Evolutionary conservation across 2,888 invertebrate species (phyloP), one percentile per base, ranked within the genome.

Genomic region (Noctuana brunneofusca): DNA sequence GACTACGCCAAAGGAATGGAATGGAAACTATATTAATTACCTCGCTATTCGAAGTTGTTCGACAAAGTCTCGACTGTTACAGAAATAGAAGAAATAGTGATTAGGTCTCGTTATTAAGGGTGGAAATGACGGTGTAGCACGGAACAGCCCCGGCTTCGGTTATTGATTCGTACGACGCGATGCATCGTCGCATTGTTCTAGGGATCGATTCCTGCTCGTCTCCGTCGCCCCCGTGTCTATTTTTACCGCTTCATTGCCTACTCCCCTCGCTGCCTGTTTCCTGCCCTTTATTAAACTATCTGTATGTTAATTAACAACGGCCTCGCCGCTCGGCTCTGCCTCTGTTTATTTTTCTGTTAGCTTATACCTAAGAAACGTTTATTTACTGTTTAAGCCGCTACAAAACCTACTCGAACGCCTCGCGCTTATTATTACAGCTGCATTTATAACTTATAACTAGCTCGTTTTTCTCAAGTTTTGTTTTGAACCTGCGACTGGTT

Each of bases 281-380:
- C 91, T 90, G 91, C 87, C 88, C 87, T 89, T 87, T 89, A 91
- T 90, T 89, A 90, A 89, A 89, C 87, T 89, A 89, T 90, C 86
- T 87, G 85, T 89, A 90, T 90, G 90, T 89, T 89, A 90, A 91
- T 91, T 91, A 90, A 87, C 84, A 89, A 82, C 85, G 87, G 84
- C 89, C 86, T 86, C 87, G 83, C 69, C 68, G 69, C 73, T 78
- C 73, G 69, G 76, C 78, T n/a, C 78, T 76, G 78, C 70, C 74
- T 79, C 75, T 89, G 84, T 87, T 88, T 88, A 85, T 84, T 83
- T 88, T 84, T 83, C 85, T 86, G 83, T 86, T 84, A 86, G 83
- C 80, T 73, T 65, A 76, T 75, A 80, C 79, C 79, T 79, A 78
- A 74, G 75, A 79, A 85, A 81, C 81, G 68, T 69, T 71, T 70